These are phyloP conservation scores for Hemicordylus capensis DNA, from an alignment of 2,113 vertebrate species.

Conservation along the genomic window DNA sequence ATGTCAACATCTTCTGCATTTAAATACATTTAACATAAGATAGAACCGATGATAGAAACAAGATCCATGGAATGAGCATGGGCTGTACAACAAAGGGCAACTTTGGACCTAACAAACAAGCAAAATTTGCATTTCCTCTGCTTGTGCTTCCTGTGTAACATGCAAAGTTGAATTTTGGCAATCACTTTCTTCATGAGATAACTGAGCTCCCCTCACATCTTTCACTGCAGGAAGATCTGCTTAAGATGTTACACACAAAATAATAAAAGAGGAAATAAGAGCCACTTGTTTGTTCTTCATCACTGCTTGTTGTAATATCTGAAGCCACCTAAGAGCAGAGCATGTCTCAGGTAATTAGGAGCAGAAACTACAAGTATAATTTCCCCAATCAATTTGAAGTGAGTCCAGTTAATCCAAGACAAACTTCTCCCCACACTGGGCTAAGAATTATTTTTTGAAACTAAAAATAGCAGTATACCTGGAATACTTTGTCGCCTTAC, in stretches of 20 bases:
- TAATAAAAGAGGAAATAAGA: not conserved
- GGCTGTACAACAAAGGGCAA: not conserved
- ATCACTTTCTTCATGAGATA: not conserved
- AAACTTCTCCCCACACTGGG: not conserved
- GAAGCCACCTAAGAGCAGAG: not conserved
- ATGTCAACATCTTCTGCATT: not conserved
- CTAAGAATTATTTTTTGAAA: constrained; percentile 41
- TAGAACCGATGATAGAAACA: not conserved
- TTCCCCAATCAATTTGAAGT: not conserved
- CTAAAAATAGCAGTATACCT: constrained; percentile 79
- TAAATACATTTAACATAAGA: not conserved
- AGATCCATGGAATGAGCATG: not conserved
- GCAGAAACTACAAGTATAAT: not conserved
- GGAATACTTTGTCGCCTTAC: constrained; percentile 98
- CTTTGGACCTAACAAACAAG: not conserved
- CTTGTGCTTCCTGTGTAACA: not conserved
- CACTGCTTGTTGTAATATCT: not conserved
- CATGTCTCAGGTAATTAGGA: not conserved
- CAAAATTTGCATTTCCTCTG: not conserved
- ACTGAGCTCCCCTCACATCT: not conserved
- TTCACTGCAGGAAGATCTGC: not conserved
- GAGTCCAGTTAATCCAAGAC: not conserved
- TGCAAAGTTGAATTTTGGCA: not conserved
- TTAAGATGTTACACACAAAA: not conserved
- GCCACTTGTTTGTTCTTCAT: not conserved